Percentiles rank a stretch among this genome's conserved stretches.
These are phyloP conservation scores for Pogonomyrmex californicus DNA, from an alignment of 1,140 invertebrate species.

Conservation along the genomic window DNA sequence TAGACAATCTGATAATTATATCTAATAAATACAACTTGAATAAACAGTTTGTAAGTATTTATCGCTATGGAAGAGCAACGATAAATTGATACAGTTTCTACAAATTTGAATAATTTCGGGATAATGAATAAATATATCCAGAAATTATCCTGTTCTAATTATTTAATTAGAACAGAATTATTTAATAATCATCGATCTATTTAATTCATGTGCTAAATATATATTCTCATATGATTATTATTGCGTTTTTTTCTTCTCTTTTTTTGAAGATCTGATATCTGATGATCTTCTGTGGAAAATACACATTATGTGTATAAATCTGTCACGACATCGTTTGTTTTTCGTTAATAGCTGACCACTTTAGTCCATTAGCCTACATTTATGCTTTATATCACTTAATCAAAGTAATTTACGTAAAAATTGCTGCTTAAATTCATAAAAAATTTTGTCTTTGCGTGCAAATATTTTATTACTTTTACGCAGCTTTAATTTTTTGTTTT, in stretches of 20 bases:
- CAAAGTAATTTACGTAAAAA: background rate
- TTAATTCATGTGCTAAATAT: background rate
- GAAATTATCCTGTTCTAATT: too few relatives aligned
- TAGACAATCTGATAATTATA: background rate
- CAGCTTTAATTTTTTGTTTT: background rate
- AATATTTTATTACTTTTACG: constrained; percentile 13
- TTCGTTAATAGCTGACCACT: constrained; percentile 16
- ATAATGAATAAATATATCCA: too few relatives aligned
- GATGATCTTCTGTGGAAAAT: background rate
- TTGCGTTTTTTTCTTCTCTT: background rate
- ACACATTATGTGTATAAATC: background rate
- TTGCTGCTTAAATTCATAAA: background rate
- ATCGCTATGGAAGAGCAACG: background rate
- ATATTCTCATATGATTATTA: background rate
- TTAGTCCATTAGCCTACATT: constrained; percentile 24
- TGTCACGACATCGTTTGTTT: constrained; percentile 5
- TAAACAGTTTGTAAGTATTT: background rate
- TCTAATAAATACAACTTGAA: background rate
- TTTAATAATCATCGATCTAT: background rate
- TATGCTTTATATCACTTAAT: constrained; percentile 21
- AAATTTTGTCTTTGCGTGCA: constrained; percentile 14
- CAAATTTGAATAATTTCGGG: background rate
- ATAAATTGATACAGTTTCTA: background rate
- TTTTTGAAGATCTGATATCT: background rate
- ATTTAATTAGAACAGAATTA: too few relatives aligned